These are phyloP conservation scores for Asarcornis scutulata DNA, from an alignment of 2,113 vertebrate genomes.

Conservation along the genomic window DNA sequence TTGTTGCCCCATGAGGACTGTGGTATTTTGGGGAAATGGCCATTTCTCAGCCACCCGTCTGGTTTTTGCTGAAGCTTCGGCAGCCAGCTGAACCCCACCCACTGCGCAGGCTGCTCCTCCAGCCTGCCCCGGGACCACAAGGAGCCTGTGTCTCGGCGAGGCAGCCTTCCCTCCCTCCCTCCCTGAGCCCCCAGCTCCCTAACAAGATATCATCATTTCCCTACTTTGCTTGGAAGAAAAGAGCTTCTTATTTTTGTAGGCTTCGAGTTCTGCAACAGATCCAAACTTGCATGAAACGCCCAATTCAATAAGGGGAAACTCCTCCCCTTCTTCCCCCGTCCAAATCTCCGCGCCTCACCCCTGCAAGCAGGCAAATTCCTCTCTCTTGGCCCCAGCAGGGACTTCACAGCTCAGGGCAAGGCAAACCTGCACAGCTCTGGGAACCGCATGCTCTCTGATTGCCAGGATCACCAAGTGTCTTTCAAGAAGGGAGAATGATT, in stretches of 20 bases:
- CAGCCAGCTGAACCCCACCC: neutral
- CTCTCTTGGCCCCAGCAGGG: neutral
- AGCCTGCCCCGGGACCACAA: neutral
- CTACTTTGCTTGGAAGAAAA: conserved; percentile 28
- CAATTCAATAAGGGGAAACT: conserved; percentile 37
- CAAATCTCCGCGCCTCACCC: neutral
- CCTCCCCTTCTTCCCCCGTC: neutral
- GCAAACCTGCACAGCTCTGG: neutral
- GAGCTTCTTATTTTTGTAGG: conserved; percentile 34
- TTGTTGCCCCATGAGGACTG: neutral
- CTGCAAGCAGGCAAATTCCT: neutral
- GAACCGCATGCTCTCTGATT: neutral
- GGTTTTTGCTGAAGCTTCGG: neutral
- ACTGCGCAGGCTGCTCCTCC: neutral
- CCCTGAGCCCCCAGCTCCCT: neutral
- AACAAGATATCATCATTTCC: neutral
- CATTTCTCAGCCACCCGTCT: neutral
- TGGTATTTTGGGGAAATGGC: neutral
- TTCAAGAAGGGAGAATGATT: neutral
- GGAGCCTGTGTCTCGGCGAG: neutral
- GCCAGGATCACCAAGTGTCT: neutral
- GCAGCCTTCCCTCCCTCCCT: neutral
- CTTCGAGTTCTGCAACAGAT: conserved; percentile 15
- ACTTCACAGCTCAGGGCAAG: neutral
- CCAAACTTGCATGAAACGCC: conserved; percentile 40